Percentiles rank a stretch among this genome's conserved stretches.
These are phyloP conservation scores for Andrena trimmerana DNA, from an alignment of 2,888 invertebrate genomes.

Conservation along the genomic window DNA sequence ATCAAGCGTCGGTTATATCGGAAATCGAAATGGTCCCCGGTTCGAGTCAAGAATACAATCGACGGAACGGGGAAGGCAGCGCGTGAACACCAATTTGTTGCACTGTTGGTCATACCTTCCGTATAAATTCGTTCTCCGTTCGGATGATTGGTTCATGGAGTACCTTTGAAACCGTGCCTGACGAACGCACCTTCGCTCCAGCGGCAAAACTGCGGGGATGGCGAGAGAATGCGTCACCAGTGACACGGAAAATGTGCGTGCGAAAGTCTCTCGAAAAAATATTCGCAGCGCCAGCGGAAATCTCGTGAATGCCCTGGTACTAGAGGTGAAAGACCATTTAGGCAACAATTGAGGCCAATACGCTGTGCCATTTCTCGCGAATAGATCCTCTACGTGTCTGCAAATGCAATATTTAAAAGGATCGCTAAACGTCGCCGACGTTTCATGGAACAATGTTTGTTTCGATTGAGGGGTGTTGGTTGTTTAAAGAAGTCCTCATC, in stretches of 20 bases:
- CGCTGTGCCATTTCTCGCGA: too few species aligned
- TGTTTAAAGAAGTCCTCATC: too few species aligned
- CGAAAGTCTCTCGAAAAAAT: background rate
- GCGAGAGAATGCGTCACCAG: background rate
- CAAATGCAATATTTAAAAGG: too few species aligned
- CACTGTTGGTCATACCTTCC: constrained; percentile 5
- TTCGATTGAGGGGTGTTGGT: background rate
- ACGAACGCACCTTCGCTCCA: background rate
- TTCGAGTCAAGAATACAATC: constrained; percentile 8
- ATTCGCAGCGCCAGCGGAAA: too few species aligned
- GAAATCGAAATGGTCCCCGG: constrained; percentile 55
- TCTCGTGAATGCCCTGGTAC: too few species aligned
- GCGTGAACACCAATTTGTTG: constrained; percentile 38
- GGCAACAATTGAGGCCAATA: too few species aligned
- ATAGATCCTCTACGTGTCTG: too few species aligned
- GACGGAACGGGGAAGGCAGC: background rate
- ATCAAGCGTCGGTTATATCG: constrained; percentile 39
- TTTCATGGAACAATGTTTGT: background rate
- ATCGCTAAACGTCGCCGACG: too few species aligned
- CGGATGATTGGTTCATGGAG: constrained; percentile 34
- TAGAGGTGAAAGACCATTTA: too few species aligned
- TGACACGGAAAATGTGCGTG: background rate
- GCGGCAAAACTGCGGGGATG: background rate
- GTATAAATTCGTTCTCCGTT: constrained; percentile 47
- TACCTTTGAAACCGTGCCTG: background rate